These are phyloP conservation scores for Numenius phaeopus DNA, from an alignment of 2,797 vertebrate genomes.

Conservation along the genomic window DNA sequence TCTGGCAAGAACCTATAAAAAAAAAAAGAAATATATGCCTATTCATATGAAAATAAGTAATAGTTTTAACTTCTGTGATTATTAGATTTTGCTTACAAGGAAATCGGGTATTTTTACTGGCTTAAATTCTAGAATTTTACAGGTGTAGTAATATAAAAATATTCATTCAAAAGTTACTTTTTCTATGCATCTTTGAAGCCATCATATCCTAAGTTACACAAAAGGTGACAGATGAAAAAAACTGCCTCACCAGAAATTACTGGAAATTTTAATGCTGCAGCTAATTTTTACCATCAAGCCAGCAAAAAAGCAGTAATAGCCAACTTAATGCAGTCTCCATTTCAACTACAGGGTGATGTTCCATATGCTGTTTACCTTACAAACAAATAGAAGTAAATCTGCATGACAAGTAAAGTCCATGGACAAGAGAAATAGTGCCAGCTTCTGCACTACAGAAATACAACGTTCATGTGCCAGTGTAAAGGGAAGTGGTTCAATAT, in stretches of 20 bases:
- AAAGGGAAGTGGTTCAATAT: constrained; percentile 96
- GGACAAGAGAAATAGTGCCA: constrained; percentile 95
- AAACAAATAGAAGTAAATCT: constrained; percentile 96
- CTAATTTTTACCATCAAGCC: neutral
- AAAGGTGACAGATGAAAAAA: neutral
- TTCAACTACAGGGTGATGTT: neutral
- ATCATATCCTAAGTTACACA: neutral
- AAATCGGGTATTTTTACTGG: neutral
- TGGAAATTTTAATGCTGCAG: neutral
- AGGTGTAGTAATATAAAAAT: neutral
- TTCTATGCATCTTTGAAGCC: neutral
- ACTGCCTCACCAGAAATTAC: neutral
- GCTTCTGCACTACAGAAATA: constrained; percentile 97
- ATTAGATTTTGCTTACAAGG: neutral
- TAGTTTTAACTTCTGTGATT: neutral
- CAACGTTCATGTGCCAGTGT: constrained; percentile 97
- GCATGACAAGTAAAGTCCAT: constrained; percentile 99
- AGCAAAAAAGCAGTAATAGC: neutral
- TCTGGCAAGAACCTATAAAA: constrained; percentile 91
- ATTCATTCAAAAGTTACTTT: neutral
- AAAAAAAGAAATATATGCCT: neutral
- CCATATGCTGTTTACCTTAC: constrained; percentile 86
- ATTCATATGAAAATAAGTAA: neutral
- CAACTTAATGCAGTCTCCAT: neutral
- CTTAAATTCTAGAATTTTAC: neutral